phyloP scores from a whole-genome alignment of 2,113 vertebrate genomes.

The Alces alces region DNA sequence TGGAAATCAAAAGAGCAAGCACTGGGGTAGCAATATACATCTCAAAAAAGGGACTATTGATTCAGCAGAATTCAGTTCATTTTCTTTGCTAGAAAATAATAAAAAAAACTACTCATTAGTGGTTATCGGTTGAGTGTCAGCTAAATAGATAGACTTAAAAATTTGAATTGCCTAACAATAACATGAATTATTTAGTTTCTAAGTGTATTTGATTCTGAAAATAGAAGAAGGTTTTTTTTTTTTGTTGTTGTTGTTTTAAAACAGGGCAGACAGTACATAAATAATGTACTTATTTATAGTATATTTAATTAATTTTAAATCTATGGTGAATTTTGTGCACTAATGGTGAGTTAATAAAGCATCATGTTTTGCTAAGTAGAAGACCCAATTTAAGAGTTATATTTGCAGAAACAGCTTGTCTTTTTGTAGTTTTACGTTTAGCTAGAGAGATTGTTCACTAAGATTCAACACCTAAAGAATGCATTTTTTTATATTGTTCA shows the following conservation, averaged over 20 bases:
- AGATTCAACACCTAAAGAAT: conserved; percentile 68
- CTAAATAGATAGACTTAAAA: not conserved
- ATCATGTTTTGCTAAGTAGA: conserved; percentile 61
- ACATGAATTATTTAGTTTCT: not conserved
- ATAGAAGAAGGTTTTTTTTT: not conserved
- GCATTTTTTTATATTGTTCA: conserved; percentile 73
- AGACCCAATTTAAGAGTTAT: conserved; percentile 45
- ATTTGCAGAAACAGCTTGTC: conserved; percentile 27
- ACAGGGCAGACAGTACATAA: not conserved
- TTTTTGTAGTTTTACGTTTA: conserved; percentile 33
- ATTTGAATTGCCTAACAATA: not conserved
- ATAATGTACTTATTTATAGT: not conserved
- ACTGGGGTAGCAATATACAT: not conserved
- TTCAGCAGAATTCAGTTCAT: not conserved
- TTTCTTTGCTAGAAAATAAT: not conserved
- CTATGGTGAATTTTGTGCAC: not conserved
- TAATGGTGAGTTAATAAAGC: not conserved
- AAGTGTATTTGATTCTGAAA: not conserved
- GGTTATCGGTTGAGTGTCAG: not conserved
- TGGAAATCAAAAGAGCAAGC: not conserved
- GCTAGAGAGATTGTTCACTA: conserved; percentile 46
- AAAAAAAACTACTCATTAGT: not conserved
- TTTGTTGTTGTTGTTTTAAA: not conserved
- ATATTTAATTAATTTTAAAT: not conserved
- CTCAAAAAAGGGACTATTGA: not conserved